Evolutionary conservation across 2,888 invertebrate species (phyloP).

Genomic region (Lithosia quadra): DNA sequence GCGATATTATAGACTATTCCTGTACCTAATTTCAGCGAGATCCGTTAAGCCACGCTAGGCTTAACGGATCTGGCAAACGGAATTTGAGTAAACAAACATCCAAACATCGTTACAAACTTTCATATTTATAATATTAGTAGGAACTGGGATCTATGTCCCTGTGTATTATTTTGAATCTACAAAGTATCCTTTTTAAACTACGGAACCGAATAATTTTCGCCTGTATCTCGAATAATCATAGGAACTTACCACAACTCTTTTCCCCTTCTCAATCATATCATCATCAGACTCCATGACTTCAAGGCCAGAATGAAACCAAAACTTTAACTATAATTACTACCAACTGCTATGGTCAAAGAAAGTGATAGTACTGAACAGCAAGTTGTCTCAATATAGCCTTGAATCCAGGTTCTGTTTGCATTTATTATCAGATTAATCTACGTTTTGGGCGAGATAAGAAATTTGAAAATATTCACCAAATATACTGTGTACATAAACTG

Average conservation of each 20-base stretch:
- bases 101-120: too few species aligned
- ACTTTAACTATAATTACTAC: constrained; percentile 12
- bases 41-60: too few species aligned
- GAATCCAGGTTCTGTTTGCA: constrained; percentile 59
- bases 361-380: constrained; percentile 46
- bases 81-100: too few species aligned
- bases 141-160: too few species aligned
- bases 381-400: constrained; percentile 53
- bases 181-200: neutral
- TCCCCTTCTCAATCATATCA: constrained; percentile 57
- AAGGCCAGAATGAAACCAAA: constrained; percentile 3
- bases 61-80: too few species aligned
- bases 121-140: too few species aligned
- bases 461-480: constrained; percentile 49
- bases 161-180: too few species aligned
- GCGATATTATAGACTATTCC: too few species aligned
- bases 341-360: constrained; percentile 34
- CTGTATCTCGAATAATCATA: neutral
- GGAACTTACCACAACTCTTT: constrained; percentile 60
- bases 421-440: constrained; percentile 63
- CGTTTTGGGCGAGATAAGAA: constrained; percentile 66
- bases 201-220: neutral
- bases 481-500: constrained; percentile 10
- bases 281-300: constrained; percentile 45
- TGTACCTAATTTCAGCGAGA: too few species aligned